A percentile compares a stretch with the other conserved stretches of the same genome.
Conservation (phyloP, 2,888 invertebrate species). For the Andrena praecox region DNA sequence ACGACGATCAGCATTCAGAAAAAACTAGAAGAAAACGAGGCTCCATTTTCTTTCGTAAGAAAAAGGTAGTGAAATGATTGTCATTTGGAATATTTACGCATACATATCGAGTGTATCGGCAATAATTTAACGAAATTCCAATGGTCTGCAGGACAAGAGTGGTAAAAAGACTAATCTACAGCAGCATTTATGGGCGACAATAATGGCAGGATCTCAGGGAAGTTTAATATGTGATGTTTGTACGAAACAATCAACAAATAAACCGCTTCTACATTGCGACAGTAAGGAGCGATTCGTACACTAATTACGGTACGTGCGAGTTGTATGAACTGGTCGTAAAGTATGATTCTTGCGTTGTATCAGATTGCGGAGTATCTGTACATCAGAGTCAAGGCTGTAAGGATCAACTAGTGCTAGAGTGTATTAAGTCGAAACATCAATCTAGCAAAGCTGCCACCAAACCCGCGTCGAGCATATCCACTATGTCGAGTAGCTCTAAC, state of each 20-base stretch:
- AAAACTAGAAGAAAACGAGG: slow-evolving; percentile 93
- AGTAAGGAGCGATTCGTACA: slow-evolving; percentile 87
- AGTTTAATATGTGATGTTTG: slow-evolving; percentile 92
- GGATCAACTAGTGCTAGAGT: slow-evolving; percentile 92
- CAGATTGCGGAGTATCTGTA: slow-evolving; percentile 94
- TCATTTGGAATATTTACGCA: background rate
- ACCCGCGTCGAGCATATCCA: slow-evolving; percentile 80
- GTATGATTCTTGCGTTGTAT: slow-evolving; percentile 9
- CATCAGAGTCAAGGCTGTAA: slow-evolving; percentile 94
- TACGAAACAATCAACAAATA: slow-evolving; percentile 91
- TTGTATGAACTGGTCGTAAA: background rate
- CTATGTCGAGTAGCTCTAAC: slow-evolving; percentile 75
- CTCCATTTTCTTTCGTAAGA: slow-evolving; percentile 96
- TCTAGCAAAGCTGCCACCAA: slow-evolving; percentile 82
- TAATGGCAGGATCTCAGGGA: slow-evolving; percentile 87
- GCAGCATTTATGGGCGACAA: slow-evolving; percentile 90
- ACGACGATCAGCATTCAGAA: slow-evolving; percentile 91
- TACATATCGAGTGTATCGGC: background rate
- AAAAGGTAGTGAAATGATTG: slow-evolving; percentile 88
- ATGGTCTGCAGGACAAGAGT: slow-evolving; percentile 89
- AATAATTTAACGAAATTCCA: background rate
- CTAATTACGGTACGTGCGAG: background rate
- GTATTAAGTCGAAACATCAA: slow-evolving; percentile 88
- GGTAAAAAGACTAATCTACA: slow-evolving; percentile 87
- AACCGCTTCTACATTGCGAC: slow-evolving; percentile 93